Evolutionary conservation across 2,113 vertebrate genomes (phyloP), one percentile per base, ranked within the genome.

Genomic region (Geococcyx californianus): DNA sequence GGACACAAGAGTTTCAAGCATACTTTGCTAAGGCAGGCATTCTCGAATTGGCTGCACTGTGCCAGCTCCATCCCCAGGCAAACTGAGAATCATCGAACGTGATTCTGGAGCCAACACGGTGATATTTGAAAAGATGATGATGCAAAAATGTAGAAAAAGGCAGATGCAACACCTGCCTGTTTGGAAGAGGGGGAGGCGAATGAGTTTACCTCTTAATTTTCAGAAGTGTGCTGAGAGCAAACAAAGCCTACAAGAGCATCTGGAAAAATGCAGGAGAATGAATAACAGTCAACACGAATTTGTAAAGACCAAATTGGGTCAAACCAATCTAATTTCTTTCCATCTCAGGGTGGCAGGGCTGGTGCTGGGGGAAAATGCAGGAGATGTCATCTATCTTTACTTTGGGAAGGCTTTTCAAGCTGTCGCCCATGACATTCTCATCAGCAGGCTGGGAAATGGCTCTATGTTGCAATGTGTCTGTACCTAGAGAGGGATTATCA

Each of bases 291-390:
- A 93, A 47, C 24, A 3, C 5, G 76, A 59, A 92, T 93, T 66
- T 84, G 51, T 88, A 74, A 81, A 63, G 90, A 66, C 64, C 79
- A 86, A 86, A 93, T 66, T 74, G 88, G 79, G 96, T 94, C 95
- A 95, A 92, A 55, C 7, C 92, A 94, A 86, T 90, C 45, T 70
- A 51, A 96, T 95, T 96, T 92, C 33, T 76, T 64, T 6, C 87
- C 28, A 10, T 40, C 82, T 44, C 58, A 90, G 83, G 67, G 76
- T 83, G 67, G 82, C 66, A 59, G 93, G 84, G 81, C 19, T 54
- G 60, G 49, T 45, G 63, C 75, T 85, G 79, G 67, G 42, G 72
- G 83, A 69, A 74, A 70, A 81, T 6, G 62, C 24, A 15, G 86
- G 81, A 82, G 66, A 64, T 79, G 82, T 85, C 92, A 80, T 93